Conservation (phyloP, 1,140 invertebrate species). For the Diachasma alloeum region DNA sequence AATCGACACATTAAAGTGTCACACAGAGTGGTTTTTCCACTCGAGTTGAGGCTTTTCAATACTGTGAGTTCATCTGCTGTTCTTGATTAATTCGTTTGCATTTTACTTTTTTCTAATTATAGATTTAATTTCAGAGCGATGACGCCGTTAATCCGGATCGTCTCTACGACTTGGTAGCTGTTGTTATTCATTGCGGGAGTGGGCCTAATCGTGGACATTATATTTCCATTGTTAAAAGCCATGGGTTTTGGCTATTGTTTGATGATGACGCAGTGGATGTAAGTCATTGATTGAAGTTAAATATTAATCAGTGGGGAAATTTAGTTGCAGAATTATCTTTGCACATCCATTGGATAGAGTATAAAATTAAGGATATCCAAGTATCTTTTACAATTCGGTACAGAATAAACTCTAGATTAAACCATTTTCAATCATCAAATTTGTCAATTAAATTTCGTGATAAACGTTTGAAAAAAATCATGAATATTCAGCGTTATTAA, state of each 20-base stretch:
- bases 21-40: constrained; percentile 97
- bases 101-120: no score
- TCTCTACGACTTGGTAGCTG: constrained; percentile 97
- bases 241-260: constrained; percentile 98
- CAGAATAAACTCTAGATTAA: no score
- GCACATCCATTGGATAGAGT: no score
- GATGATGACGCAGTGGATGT: constrained; percentile 99
- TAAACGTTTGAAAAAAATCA: no score
- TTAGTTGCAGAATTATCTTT: no score
- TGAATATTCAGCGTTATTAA: no score
- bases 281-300: constrained; percentile 63
- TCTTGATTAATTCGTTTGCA: background rate
- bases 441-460: no score
- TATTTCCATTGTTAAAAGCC: constrained; percentile 99
- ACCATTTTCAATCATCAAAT: no score
- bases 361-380: no score
- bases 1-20: constrained; percentile 99
- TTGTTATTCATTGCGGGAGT: constrained; percentile 99
- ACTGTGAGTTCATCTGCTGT: constrained; percentile 80
- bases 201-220: constrained; percentile 99
- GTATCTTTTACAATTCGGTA: no score
- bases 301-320: no score
- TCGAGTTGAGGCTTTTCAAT: constrained; percentile 97
- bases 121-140: constrained; percentile 76
- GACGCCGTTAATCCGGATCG: constrained; percentile 97